Conservation (phyloP, 2,797 vertebrate species). For the Paguma larvata region DNA sequence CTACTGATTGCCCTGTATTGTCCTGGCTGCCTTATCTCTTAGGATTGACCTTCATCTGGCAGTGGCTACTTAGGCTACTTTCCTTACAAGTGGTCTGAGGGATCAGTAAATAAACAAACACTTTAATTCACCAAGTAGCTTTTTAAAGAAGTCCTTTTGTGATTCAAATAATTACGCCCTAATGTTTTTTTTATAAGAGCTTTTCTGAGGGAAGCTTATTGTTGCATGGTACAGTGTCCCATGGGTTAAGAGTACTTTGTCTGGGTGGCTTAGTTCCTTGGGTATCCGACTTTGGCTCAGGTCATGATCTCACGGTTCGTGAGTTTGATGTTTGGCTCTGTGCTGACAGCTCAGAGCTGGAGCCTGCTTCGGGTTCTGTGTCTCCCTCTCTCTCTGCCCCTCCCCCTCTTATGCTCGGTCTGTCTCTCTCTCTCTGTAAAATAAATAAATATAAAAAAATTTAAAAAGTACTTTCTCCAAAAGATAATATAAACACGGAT, state of each 20-base stretch:
- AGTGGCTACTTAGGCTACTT: constrained; percentile 49
- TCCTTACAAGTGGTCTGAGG: constrained; percentile 8
- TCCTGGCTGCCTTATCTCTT: not conserved
- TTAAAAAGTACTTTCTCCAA: not conserved
- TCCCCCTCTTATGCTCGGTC: no score
- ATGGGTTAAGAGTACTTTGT: not conserved
- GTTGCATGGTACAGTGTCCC: not conserved
- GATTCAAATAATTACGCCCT: constrained; percentile 43
- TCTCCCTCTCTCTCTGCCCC: no score
- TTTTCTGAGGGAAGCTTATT: not conserved
- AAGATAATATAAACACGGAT: constrained; percentile 13
- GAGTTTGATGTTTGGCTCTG: no score
- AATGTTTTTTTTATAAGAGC: not conserved
- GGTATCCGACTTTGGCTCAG: no score
- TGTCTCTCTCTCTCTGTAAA: no score
- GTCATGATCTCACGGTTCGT: no score
- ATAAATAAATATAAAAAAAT: no score
- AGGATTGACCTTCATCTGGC: not conserved
- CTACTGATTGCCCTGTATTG: not conserved
- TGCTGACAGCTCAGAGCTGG: no score
- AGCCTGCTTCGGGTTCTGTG: no score
- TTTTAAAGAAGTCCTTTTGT: constrained; percentile 54
- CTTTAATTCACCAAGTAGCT: not conserved
- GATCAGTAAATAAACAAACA: constrained; percentile 61
- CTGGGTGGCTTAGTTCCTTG: not conserved